Evolutionary conservation across 2,888 invertebrate species (phyloP).

Genomic region (Timema cristinae): DNA sequence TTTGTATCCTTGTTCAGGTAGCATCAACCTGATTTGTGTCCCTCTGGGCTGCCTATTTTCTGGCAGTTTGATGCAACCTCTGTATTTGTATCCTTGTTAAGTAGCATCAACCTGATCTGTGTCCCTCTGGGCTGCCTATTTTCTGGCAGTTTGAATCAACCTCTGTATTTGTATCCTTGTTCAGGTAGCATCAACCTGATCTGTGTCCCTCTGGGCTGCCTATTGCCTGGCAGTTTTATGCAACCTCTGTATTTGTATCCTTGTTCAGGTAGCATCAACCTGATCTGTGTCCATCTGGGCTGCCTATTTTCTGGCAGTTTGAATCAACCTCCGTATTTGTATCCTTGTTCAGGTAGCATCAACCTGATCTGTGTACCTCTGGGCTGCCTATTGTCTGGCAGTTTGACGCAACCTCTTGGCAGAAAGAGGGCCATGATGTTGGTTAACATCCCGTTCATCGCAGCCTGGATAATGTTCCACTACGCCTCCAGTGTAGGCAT

Average conservation of each 20-base stretch:
- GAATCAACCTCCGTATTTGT: slow-evolving; percentile 55
- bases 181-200: slow-evolving; percentile 65
- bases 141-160: slow-evolving; percentile 67
- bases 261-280: slow-evolving; percentile 58
- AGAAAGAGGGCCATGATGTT: slow-evolving; percentile 71
- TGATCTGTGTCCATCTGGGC: slow-evolving; percentile 75
- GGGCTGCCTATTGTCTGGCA: slow-evolving; percentile 71
- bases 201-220: slow-evolving; percentile 75
- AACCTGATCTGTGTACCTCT: slow-evolving; percentile 69
- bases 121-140: slow-evolving; percentile 75
- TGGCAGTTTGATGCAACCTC: slow-evolving; percentile 63
- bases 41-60: slow-evolving; percentile 74
- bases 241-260: no score
- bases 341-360: slow-evolving; percentile 56
- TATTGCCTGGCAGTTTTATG: slow-evolving; percentile 67
- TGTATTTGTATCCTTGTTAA: no score
- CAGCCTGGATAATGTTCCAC: slow-evolving; percentile 70
- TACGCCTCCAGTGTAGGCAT: slow-evolving; percentile 59
- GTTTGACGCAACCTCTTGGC: slow-evolving; percentile 66
- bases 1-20: slow-evolving; percentile 53
- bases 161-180: slow-evolving; percentile 43
- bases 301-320: slow-evolving; percentile 69
- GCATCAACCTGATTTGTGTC: slow-evolving; percentile 64
- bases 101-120: slow-evolving; percentile 63
- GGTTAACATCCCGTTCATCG: slow-evolving; percentile 68